Base-by-base conservation (phyloP, 30 jellyfish, hydroid and myxozoan species). In the Pelagia noctiluca region DNA sequence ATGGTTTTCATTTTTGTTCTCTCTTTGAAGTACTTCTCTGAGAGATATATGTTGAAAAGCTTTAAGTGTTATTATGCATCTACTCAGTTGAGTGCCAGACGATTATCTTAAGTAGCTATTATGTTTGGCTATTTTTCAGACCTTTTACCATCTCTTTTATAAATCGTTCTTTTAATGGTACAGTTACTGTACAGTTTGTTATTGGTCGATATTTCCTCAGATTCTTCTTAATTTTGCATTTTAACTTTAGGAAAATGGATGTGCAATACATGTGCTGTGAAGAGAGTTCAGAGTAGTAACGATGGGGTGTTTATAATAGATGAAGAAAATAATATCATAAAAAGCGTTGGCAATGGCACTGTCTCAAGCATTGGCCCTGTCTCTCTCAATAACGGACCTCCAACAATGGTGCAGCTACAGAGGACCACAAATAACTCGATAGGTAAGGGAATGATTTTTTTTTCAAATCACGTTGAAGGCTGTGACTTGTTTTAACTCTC, bases 351-450 rank as follows among this genome's bases (percentile, higher is more conserved):
- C 46, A 61, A 42, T 29, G 77, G 76, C 7, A 71, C 53, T 22
- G 54, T 38, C 69, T 80, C 84, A 16, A 76, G 33, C 13, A 71
- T 63, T 62, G 38, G n/a, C n/a, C n/a, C 47, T 74, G 60, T 64
- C 77, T 72, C 74, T 29, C 4, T 88, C 8, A 71, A 63, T 12
- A 61, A 81, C 19, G 88, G 95, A 3, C 87, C 88, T 26, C 95
- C 95, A 0, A 84, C 95, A 16, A 84, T 84, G 88, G 95, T 84
- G 28, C 87, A 54, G 34, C 57, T 84, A 65, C 95, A 73, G 30
- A 61, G 95, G 60, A 65, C 66, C 16, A 30, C 95, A 28, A 88
- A 64, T 47, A 35, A 37, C 7, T 21, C 65, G 29, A 53, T 80
- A 22, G 80, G 94, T 83, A 63, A 30, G 87, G 33, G 22, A 24